Base-by-base conservation (phyloP, 2,888 invertebrate genomes). In the Blera fallax region DNA sequence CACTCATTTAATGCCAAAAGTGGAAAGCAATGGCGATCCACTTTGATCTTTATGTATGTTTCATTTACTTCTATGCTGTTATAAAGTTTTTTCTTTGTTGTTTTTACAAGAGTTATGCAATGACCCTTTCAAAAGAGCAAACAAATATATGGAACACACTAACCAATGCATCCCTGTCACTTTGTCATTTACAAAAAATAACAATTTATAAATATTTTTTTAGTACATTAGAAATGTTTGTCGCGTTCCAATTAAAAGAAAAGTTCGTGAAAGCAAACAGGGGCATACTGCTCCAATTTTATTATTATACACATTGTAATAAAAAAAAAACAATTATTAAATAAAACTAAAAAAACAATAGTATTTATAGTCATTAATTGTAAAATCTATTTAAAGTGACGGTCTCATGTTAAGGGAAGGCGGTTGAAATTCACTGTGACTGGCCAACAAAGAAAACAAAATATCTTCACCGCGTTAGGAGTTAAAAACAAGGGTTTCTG, bases 291-390 rank as follows among this genome's bases (percentile, higher is more conserved):
- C 84, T 84, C 37, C 84, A 69, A 70, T 76, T 74, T 84, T 80
- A 84, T 65, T 80, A 84, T 84, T 72, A 82, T 78, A 82, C 65
- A 37, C 58, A 79, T 65, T 76, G 79, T 84, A 84, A 76, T 70
- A 84, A 84, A 84, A 62, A 37, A 62, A 56, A 56, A 65, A 74
- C 43, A 67, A 70, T 50, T 65, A 82, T 43, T 43, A 62, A 78
- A 84, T 72, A 67, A 40, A 81, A 48, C 29, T 32, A 52, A 62
- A 64, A 58, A 24, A 34, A 48, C 62, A n/a, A 62, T 14, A n/a
- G n/a, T 40, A 40, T 40, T 40, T 40, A 4, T 1, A 40, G n/a
- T 40, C 3, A 14, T n/a, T n/a, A n/a, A n/a, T n/a, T n/a, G n/a
- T n/a, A n/a, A n/a, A n/a, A n/a, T n/a, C n/a, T n/a, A n/a, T n/a